Base-by-base conservation (phyloP, 2,797 vertebrate species). In the Podargus strigoides region DNA sequence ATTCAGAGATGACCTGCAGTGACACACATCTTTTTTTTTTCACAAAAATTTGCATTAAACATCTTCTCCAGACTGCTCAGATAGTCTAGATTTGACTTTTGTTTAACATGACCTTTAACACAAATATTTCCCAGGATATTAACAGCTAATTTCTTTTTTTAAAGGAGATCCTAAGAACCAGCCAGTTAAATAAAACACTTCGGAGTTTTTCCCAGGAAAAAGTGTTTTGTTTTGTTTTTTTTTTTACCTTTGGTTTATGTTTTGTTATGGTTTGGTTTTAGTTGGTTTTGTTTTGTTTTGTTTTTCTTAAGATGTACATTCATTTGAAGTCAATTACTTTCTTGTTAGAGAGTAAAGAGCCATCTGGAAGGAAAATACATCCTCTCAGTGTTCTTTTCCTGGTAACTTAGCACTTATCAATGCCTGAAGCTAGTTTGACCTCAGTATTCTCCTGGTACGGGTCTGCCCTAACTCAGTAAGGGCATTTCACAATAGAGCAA, bases 21-120 rank as follows among this genome's bases (percentile, higher is more conserved):
- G 97, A 97, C 97, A 97, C 66, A 37, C 6, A 87, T 92, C 72
- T 92, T 94, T 94, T 96, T 86, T 78, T 74, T 83, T 58, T 56
- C 73, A 88, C 49, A 83, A 92, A 95, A 95, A 97, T 97, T 97
- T 97, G 90, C 97, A 97, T 97, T 96, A 96, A 95, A 96, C 87
- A 89, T 77, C 76, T 87, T 95, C 89, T 96, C 89, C 79, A 95
- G 87, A 95, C 85, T 95, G 80, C 47, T 69, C 34, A 93, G 78
- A 96, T 79, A 87, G 80, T 83, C 84, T 85, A 86, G 47, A 95
- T 97, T 50, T 94, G 68, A 82, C 93, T 97, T 96, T 86, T 96
- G 95, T 96, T 97, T 97, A 97, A 97, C 75, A 50, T 86, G 96
- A 97, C 93, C 93, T 96, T 94, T 97, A 94, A 85, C 94, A 89